Percentiles rank a stretch among this genome's conserved stretches.
These are phyloP conservation scores for Heliconius hewitsoni DNA, from an alignment of 1,140 invertebrate genomes.

Conservation along the genomic window DNA sequence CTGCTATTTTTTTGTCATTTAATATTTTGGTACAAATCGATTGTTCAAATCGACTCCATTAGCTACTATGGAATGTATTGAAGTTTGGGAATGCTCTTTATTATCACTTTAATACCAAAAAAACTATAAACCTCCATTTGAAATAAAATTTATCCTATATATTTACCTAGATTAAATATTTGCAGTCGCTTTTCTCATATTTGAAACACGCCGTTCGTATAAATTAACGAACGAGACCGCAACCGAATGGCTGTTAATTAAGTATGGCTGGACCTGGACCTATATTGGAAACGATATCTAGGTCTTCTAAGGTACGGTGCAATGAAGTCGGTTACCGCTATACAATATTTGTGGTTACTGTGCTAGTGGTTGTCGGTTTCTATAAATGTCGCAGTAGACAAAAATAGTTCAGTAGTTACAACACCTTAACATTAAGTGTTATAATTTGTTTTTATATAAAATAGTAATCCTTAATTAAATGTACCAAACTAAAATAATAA, in stretches of 20 bases:
- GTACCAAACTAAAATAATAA: too few species aligned
- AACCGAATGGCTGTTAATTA: background rate
- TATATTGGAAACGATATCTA: slow-evolving; percentile 30
- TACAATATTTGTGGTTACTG: background rate
- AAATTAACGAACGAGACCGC: background rate
- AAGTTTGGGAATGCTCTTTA: too few species aligned
- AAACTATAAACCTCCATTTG: too few species aligned
- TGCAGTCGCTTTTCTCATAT: background rate
- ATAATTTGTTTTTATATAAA: too few species aligned
- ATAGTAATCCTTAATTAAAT: too few species aligned
- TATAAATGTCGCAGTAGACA: too few species aligned
- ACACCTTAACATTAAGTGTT: too few species aligned
- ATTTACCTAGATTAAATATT: background rate
- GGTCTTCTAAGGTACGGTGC: slow-evolving; percentile 34
- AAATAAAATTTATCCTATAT: background rate
- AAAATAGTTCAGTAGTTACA: too few species aligned
- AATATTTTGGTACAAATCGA: too few species aligned
- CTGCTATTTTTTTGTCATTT: too few species aligned
- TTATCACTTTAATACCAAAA: too few species aligned
- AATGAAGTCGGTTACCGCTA: slow-evolving; percentile 32
- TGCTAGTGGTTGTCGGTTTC: too few species aligned
- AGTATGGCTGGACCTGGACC: background rate
- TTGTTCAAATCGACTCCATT: background rate
- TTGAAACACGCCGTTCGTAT: background rate
- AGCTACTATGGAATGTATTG: background rate